These are phyloP conservation scores for Leucopternis melanops DNA, from an alignment of 2,113 vertebrate genomes.

Conservation along the genomic window DNA sequence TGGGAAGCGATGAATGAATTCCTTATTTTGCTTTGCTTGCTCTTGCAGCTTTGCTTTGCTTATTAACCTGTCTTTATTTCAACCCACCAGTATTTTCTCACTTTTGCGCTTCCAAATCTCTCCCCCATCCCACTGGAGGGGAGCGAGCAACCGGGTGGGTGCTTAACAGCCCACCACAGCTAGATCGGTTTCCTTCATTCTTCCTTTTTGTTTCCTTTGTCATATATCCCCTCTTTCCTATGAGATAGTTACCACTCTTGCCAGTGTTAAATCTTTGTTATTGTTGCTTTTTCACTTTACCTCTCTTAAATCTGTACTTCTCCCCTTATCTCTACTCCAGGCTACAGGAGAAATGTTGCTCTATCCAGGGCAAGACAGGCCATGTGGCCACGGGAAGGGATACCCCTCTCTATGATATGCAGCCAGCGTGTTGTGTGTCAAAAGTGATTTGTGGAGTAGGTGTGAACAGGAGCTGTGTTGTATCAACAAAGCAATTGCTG, in stretches of 20 bases:
- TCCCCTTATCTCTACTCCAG: background rate
- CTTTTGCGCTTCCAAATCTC: background rate
- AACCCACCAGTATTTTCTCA: background rate
- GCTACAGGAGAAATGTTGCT: background rate
- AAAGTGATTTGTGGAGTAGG: background rate
- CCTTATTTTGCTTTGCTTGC: background rate
- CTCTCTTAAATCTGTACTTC: background rate
- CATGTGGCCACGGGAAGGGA: background rate
- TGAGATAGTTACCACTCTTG: accelerated
- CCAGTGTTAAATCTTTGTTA: background rate
- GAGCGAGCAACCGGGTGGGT: accelerated
- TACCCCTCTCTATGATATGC: background rate
- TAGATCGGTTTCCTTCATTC: background rate
- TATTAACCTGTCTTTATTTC: background rate
- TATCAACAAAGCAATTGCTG: background rate
- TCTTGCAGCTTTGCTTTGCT: background rate
- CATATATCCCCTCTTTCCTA: background rate
- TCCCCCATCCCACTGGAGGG: background rate
- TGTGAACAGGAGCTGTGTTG: constrained; percentile 18
- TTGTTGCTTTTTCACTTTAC: background rate
- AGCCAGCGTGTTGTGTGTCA: background rate
- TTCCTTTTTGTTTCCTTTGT: background rate
- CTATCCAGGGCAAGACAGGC: background rate
- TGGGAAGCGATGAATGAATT: background rate
- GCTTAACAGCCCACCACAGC: background rate